Evolutionary conservation across 2,113 vertebrate species (phyloP), one percentile per base, ranked within the genome.

Genomic region (mouse (Mus musculus)): DNA sequence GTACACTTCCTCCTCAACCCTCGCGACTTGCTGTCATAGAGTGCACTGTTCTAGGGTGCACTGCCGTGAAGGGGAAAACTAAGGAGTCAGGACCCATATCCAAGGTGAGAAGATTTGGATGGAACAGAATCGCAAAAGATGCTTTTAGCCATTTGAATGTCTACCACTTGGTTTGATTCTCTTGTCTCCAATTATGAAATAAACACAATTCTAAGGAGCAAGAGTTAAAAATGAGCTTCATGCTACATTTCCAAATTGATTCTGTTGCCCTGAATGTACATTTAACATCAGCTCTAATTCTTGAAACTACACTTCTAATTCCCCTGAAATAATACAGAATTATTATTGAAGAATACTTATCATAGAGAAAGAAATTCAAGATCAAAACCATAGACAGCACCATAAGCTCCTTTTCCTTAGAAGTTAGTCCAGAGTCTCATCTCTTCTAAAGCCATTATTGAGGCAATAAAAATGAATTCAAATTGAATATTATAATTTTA

Each of bases 401-500:
- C 75, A 61, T 65, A 93, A 91, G 69, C 5, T 78, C 81, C 76
- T 90, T 95, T 88, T 85, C 54, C 92, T 88, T 88, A 92, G 73
- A 97, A 97, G 93, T 93, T 90, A 95, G 17, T 94, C 75, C 46
- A 69, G 72, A 88, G 13, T 75, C 86, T 90, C 91, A 49, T 96
- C 67, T 95, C 67, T 76, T 94, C 59, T 88, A 76, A 96, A 96
- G 76, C 86, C 76, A 72, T 73, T 95, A 92, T 73, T 95, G 91
- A 84, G 56, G 16, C 93, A 97, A 96, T 97, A 96, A 97, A 95
- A 97, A 90, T 95, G 89, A 96, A 65, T 95, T 96, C 76, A 88
- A 97, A 85, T 95, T 92, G 69, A 97, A 94, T 91, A 95, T 88
- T 94, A 94, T 7, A 92, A 96, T 88, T 96, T 95, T 96, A 97